A percentile compares a stretch with the other conserved stretches of the same genome.
These are phyloP conservation scores for Beris morrisii DNA, from an alignment of 2,888 invertebrate species.

Conservation along the genomic window DNA sequence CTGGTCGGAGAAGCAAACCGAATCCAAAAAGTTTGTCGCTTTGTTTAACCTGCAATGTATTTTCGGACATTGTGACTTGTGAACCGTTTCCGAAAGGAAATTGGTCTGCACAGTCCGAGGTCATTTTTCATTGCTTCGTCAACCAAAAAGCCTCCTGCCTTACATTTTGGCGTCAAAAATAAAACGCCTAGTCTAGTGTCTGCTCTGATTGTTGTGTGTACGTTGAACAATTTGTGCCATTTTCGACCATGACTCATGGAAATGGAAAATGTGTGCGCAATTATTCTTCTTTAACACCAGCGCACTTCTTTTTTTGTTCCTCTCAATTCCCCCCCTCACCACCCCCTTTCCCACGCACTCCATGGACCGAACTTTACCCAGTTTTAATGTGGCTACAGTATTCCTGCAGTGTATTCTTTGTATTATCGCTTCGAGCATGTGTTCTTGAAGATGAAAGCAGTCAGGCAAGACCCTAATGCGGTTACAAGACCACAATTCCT, in stretches of 20 bases:
- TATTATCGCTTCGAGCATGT: conserved; percentile 5
- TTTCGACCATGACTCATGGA: not conserved
- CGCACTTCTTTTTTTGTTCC: not conserved
- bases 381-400: conserved; percentile 8
- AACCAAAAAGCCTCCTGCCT: conserved; percentile 26
- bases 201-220: not conserved
- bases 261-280: conserved; percentile 1
- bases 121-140: not conserved
- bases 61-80: too few species aligned
- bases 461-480: conserved; percentile 30
- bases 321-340: conserved; percentile 11
- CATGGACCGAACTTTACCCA: conserved; percentile 16
- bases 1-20: too few species aligned
- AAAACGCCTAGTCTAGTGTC: not conserved
- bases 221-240: not conserved
- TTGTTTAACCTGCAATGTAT: too few species aligned
- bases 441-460: conserved; percentile 31
- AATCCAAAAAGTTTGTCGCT: too few species aligned
- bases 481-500: conserved; percentile 37
- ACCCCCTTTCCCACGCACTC: not conserved
- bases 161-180: conserved; percentile 15
- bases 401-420: not conserved
- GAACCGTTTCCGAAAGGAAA: too few species aligned
- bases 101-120: not conserved
- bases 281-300: conserved; percentile 6